Conservation (phyloP, 2,888 invertebrate genomes). For the Macrosiphum euphorbiae region DNA sequence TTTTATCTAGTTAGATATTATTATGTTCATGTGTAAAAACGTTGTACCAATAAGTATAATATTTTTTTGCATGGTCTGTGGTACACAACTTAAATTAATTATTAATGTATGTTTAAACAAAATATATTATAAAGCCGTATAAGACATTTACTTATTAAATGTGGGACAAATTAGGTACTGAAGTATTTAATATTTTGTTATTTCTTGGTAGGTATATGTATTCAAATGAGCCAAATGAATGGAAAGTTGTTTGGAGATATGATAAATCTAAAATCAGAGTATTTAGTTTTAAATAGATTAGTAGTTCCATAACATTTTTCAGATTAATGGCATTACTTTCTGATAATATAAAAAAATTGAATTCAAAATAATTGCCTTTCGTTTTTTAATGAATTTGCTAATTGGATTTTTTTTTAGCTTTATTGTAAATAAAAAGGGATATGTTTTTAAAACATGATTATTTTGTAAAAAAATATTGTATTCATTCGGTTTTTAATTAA, state of each 20-base stretch:
- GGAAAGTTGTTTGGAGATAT: not conserved
- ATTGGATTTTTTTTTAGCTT: not conserved
- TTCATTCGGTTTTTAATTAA: not conserved
- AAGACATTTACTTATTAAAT: not conserved
- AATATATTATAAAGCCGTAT: not conserved
- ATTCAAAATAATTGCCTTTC: not conserved
- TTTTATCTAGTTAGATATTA: constrained; percentile 15
- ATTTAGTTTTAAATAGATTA: constrained; percentile 1
- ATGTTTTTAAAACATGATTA: not conserved
- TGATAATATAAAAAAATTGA: not conserved
- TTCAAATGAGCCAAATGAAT: not conserved
- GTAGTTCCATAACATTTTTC: not conserved
- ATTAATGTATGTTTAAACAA: not conserved
- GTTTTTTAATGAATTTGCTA: not conserved
- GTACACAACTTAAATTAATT: not conserved
- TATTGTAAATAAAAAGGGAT: not conserved
- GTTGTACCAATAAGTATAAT: not conserved
- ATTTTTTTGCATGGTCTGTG: not conserved
- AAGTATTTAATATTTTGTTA: not conserved
- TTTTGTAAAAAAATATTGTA: not conserved
- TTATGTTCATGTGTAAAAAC: not conserved
- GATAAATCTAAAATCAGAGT: not conserved
- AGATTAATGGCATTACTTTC: not conserved
- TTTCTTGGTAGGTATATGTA: not conserved
- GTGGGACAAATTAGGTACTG: not conserved